Conservation (phyloP, 1,140 invertebrate species). For the Drosophila insularis region DNA sequence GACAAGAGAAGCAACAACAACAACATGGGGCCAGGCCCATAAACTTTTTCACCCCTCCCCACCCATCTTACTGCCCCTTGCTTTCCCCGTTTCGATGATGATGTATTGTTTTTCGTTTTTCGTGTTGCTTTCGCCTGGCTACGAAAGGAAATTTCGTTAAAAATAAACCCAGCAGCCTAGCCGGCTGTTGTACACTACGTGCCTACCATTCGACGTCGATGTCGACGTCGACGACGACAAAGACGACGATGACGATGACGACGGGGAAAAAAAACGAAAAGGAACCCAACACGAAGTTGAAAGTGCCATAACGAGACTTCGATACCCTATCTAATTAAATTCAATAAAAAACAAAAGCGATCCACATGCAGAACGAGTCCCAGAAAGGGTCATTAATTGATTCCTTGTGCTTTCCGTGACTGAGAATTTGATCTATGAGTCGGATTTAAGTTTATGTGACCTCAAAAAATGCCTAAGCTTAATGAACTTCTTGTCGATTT, state of each 20-base stretch:
- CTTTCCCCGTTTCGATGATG: slow-evolving; percentile 31
- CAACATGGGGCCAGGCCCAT: slow-evolving; percentile 16
- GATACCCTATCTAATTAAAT: background rate
- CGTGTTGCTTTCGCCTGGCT: slow-evolving; percentile 38
- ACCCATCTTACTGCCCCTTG: background rate
- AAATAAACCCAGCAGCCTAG: slow-evolving; percentile 54
- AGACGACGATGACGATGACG: too few relatives aligned
- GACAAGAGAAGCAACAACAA: slow-evolving; percentile 29
- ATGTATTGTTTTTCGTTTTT: slow-evolving; percentile 70
- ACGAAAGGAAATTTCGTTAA: slow-evolving; percentile 38
- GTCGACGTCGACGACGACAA: too few relatives aligned
- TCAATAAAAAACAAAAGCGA: too few relatives aligned
- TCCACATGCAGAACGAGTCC: too few relatives aligned
- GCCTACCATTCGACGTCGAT: slow-evolving; percentile 11
- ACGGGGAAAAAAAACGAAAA: background rate
- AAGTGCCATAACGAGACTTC: background rate
- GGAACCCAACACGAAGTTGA: background rate
- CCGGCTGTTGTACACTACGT: slow-evolving; percentile 30
- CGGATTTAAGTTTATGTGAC: too few relatives aligned
- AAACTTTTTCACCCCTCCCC: slow-evolving; percentile 6
- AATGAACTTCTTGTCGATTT: too few relatives aligned
- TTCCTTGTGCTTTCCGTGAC: too few relatives aligned
- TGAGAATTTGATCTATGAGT: too few relatives aligned
- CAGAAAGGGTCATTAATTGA: too few relatives aligned
- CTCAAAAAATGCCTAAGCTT: too few relatives aligned